Base-by-base conservation (phyloP, 2,888 invertebrate species). In the Caenorhabditis wallacei region DNA sequence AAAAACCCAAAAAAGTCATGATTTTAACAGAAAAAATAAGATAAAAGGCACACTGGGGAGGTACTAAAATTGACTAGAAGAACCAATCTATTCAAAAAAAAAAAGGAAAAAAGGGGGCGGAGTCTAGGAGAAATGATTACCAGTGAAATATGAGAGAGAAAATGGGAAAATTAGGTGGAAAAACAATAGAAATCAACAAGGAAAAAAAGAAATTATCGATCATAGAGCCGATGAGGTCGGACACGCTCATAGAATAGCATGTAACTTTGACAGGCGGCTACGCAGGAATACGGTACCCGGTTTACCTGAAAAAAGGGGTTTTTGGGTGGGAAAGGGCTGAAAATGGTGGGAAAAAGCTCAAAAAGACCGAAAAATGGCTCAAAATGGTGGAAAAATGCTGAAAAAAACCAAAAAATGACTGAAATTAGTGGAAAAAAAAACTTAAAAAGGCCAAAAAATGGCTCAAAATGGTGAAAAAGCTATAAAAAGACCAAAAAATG, bases 161-260 rank as follows among this genome's bases (percentile, higher is more conserved):
- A 30, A 30, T 30, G 30, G 10, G 20, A 8, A 53, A 10, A 18
- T 53, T 18, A 53, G 20, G 22, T 18, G 53, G 22, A 20, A 53
- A 16, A 8, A 30, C n/a, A n/a, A n/a, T n/a, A n/a, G n/a, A 40
- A 40, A 16, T 2, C 10, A 13, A 13, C 16, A 40, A 40, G 13
- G 13, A 13, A 16, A 40, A 5, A 40, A 56, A 56, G n/a, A 3
- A 11, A 35, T 51, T 35, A 43, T 24, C 83, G 57, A 1, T 84
- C 74, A 54, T 84, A 84, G 8, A 68, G 78, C 13, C 83, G 70
- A 72, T 84, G 74, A 8, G 85, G 85, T 24, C 68, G 61, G 22
- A 89, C 79, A 13, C 87, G 76, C 83, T 97, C 97, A 93, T 98
- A 98, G 93, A 97, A 97, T 83, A 98, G 94, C 94, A 98, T 95